These are phyloP conservation scores for Stichodactyla helianthus DNA, from an alignment of 64 coral and sea anemone species.

Conservation along the genomic window DNA sequence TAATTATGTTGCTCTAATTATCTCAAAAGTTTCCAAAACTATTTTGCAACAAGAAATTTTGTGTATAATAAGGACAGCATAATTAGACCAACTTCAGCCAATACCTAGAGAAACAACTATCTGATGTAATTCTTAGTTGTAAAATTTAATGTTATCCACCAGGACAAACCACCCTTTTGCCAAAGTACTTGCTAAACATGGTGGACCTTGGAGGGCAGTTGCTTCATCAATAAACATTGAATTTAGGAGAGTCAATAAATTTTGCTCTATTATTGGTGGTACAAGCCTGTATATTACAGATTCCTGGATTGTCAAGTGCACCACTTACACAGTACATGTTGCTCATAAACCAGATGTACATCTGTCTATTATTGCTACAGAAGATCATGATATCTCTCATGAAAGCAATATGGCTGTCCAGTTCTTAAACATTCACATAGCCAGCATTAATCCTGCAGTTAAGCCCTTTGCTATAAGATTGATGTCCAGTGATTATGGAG, in stretches of 20 bases:
- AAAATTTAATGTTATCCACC: background rate
- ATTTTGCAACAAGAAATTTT: no score
- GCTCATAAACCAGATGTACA: constrained; percentile 96
- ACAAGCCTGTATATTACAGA: constrained; percentile 98
- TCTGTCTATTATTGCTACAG: constrained; percentile 77
- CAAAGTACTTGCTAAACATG: constrained; percentile 74
- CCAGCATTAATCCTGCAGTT: constrained; percentile 77
- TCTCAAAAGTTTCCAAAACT: no score
- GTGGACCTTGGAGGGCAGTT: constrained; percentile 88
- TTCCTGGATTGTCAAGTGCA: constrained; percentile 94
- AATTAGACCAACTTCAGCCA: no score
- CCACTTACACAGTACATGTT: constrained; percentile 83
- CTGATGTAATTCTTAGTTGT: no score
- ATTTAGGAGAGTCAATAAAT: constrained; percentile 89
- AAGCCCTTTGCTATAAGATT: constrained; percentile 88
- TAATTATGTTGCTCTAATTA: no score
- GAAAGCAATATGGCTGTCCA: constrained; percentile 86
- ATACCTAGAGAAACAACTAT: no score
- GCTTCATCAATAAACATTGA: constrained; percentile 93
- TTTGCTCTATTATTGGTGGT: constrained; percentile 94
- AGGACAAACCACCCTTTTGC: constrained; percentile 85
- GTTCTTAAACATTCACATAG: constrained; percentile 83
- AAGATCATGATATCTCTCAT: constrained; percentile 91
- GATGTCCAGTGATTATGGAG: constrained; percentile 91
- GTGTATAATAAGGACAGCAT: no score